phyloP scores from a whole-genome alignment of 2,888 invertebrate genomes.

The Mesorhabditis spiculigera region DNA sequence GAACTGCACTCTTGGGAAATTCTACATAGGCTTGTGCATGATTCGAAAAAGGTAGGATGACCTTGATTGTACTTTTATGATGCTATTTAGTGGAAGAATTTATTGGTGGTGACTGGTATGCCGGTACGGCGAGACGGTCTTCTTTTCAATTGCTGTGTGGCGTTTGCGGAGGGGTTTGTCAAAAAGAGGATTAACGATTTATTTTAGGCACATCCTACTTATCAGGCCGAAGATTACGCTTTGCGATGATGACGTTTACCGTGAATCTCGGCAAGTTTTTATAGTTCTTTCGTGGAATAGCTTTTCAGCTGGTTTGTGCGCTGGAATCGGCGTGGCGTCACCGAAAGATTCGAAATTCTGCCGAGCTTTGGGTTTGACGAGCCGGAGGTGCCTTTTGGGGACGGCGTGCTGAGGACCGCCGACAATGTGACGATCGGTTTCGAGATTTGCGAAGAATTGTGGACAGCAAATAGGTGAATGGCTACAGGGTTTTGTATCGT shows the following conservation, averaged over 20 bases:
- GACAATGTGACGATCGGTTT: constrained; percentile 81
- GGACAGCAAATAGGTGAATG: constrained; percentile 71
- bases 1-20: constrained; percentile 94
- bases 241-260: constrained; percentile 89
- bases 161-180: constrained; percentile 76
- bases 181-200: not conserved
- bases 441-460: constrained; percentile 96
- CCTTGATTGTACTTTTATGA: not conserved
- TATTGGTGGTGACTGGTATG: constrained; percentile 94
- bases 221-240: constrained; percentile 89
- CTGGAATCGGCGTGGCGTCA: constrained; percentile 66
- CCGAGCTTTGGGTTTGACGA: constrained; percentile 41
- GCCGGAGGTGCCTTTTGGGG: constrained; percentile 79
- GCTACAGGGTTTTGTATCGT: not conserved
- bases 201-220: constrained; percentile 68
- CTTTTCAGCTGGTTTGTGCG: constrained; percentile 71
- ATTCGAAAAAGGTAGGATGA: constrained; percentile 58
- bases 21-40: constrained; percentile 75
- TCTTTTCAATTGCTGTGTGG: constrained; percentile 88
- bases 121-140: constrained; percentile 68
- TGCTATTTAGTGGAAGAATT: constrained; percentile 65
- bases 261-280: constrained; percentile 74
- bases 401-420: constrained; percentile 83
- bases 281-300: constrained; percentile 28
- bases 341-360: constrained; percentile 28